Conservation (phyloP, 2,113 vertebrate species). For the Anoplopoma fimbria region DNA sequence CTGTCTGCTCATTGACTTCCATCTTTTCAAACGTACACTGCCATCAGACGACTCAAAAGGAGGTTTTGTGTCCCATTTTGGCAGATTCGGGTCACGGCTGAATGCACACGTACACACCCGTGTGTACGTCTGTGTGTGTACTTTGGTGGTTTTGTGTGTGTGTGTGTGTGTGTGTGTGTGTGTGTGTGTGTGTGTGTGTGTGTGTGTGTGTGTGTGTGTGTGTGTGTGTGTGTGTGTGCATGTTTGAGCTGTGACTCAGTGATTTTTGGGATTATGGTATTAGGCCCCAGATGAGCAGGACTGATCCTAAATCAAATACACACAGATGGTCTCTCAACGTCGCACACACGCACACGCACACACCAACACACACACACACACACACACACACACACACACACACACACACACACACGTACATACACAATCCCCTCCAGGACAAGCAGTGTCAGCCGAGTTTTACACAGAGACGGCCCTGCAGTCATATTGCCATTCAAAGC, state of each 20-base stretch:
- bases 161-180: conserved; percentile 45
- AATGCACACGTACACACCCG: conserved; percentile 13
- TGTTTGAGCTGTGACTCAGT: conserved; percentile 80
- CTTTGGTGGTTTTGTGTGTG: conserved; percentile 38
- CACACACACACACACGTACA: conserved; percentile 39
- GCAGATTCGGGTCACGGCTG: conserved; percentile 67
- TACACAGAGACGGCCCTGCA: conserved; percentile 69
- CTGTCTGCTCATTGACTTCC: conserved; percentile 49
- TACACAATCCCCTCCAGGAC: conserved; percentile 75
- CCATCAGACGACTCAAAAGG: conserved; percentile 52
- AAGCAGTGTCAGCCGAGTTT: conserved; percentile 75
- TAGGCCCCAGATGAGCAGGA: conserved; percentile 81
- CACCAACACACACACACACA: conserved; percentile 70
- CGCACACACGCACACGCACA: conserved; percentile 19
- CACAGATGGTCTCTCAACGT: conserved; percentile 67
- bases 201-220: conserved; percentile 48
- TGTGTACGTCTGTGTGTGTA: background rate
- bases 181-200: conserved; percentile 27
- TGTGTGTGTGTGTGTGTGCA: conserved; percentile 62
- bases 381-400: conserved; percentile 22
- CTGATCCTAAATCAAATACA: conserved; percentile 82
- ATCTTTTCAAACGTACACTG: conserved; percentile 50
- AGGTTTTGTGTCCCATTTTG: conserved; percentile 57
- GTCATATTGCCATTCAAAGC: conserved; percentile 75
- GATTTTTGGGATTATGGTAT: conserved; percentile 83